Evolutionary conservation across 2,888 invertebrate species (phyloP).

Genomic region (Chydorus sphaericus): DNA sequence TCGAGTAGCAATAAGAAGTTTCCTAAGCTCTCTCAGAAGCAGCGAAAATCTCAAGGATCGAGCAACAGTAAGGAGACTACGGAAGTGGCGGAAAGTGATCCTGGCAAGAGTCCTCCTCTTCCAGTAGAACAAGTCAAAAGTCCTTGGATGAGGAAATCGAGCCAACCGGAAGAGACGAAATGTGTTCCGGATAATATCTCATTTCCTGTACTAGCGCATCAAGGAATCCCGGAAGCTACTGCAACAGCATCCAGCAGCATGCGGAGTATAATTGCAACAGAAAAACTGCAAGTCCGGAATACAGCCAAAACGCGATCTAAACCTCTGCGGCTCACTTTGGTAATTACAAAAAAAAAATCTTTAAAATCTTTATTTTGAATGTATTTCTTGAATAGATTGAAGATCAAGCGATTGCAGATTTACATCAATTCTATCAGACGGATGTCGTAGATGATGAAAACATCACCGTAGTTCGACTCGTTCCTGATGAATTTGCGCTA

Average conservation of each 20-base stretch:
- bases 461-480: conserved; percentile 51
- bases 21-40: conserved; percentile 45
- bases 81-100: background rate
- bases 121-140: background rate
- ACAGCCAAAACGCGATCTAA: background rate
- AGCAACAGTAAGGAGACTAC: background rate
- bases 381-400: conserved; percentile 45
- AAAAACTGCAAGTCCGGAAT: background rate
- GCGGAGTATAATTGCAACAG: background rate
- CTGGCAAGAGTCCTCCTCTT: background rate
- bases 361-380: conserved; percentile 6
- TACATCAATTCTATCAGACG: conserved; percentile 56
- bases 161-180: background rate
- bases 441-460: conserved; percentile 52
- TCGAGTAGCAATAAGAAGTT: conserved; percentile 22
- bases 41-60: conserved; percentile 39
- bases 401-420: conserved; percentile 68
- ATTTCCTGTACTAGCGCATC: too few relatives aligned
- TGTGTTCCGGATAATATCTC: background rate
- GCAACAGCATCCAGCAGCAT: too few relatives aligned
- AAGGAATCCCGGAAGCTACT: too few relatives aligned
- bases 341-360: background rate
- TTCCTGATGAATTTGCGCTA: conserved; percentile 38
- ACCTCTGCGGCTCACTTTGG: background rate
- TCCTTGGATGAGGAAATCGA: background rate